phyloP scores from a whole-genome alignment of 2,113 vertebrate genomes.

The Calcarius ornatus region DNA sequence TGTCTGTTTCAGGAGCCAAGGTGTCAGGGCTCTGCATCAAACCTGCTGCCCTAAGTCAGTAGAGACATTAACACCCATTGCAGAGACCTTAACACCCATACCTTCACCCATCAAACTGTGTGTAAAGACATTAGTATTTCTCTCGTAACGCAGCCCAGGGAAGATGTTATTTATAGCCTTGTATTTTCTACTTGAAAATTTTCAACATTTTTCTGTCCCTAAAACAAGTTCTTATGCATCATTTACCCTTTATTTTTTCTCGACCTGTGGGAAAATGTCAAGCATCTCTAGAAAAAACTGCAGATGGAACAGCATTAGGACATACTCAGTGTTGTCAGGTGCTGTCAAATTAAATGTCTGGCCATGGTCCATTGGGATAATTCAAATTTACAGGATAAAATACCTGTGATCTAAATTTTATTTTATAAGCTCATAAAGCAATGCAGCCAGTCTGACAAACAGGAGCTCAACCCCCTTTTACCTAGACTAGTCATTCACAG shows the following conservation, averaged over 20 bases:
- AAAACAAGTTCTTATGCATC: neutral
- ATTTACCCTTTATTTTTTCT: neutral
- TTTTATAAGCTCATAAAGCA: neutral
- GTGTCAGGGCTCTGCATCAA: neutral
- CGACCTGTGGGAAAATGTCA: neutral
- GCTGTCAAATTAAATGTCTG: neutral
- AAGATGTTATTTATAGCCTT: neutral
- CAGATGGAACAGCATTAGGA: neutral
- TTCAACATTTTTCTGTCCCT: neutral
- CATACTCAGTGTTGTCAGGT: neutral
- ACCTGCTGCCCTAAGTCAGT: neutral
- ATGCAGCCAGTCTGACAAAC: neutral
- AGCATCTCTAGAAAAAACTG: neutral
- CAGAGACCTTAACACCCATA: accelerated
- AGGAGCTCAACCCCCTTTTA: neutral
- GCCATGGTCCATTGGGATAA: neutral
- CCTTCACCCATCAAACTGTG: neutral
- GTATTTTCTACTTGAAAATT: neutral
- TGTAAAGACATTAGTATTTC: accelerated
- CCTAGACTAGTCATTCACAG: neutral
- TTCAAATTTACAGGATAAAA: neutral
- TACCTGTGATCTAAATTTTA: neutral
- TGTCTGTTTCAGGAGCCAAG: neutral
- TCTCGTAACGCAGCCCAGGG: neutral
- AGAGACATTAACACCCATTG: neutral